Conservation (phyloP, 2,113 vertebrate genomes). For the Enhydra lutris region DNA sequence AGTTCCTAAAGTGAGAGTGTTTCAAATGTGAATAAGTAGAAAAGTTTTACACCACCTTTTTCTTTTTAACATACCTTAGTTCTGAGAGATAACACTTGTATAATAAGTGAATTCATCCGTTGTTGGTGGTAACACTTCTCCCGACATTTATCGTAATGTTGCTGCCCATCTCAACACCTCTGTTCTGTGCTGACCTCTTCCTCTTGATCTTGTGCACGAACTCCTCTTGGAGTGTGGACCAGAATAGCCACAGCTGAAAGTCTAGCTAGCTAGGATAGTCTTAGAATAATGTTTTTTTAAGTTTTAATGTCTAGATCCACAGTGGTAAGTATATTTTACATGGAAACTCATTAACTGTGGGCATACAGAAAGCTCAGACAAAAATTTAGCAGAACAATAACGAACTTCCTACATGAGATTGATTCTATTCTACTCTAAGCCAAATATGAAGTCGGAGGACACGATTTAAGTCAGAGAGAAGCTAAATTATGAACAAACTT, state of each 20-base stretch:
- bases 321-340: background rate
- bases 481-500: background rate
- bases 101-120: background rate
- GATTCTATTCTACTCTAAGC: background rate
- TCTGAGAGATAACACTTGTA: background rate
- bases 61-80: background rate
- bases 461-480: background rate
- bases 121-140: background rate
- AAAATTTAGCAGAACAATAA: background rate
- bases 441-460: background rate
- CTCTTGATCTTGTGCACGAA: background rate
- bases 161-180: fast-evolving
- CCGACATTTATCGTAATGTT: background rate
- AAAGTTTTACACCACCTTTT: background rate
- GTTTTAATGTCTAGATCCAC: background rate
- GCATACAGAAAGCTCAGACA: background rate
- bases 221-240: background rate
- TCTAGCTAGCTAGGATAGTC: background rate
- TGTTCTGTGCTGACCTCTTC: background rate
- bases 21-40: background rate
- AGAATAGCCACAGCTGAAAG: background rate
- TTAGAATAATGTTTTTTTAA: background rate
- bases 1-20: background rate
- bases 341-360: background rate
- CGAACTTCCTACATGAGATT: background rate